Conservation (phyloP, 2,888 invertebrate genomes). For the Lymantria dispar region DNA sequence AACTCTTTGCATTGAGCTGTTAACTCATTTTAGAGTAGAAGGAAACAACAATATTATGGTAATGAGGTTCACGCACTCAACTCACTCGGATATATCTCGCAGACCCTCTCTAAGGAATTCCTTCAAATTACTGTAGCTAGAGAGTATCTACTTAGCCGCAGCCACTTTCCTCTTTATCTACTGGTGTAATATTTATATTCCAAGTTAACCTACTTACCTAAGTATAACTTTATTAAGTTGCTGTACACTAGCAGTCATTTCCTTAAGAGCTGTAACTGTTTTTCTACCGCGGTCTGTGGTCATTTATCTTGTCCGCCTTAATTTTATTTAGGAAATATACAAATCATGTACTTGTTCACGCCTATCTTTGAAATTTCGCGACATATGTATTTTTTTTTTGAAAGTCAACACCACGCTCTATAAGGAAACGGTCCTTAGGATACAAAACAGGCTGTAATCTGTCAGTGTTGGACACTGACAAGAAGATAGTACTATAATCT, state of each 20-base stretch:
- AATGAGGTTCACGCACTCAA: constrained; percentile 28
- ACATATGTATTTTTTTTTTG: no score
- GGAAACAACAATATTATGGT: constrained; percentile 25
- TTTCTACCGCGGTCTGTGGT: neutral
- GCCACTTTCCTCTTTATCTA: constrained; percentile 30
- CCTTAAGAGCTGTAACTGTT: neutral
- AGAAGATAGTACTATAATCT: no score
- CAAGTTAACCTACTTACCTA: constrained; percentile 17
- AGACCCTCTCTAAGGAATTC: constrained; percentile 30
- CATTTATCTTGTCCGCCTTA: neutral
- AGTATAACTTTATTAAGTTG: neutral
- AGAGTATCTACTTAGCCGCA: constrained; percentile 22
- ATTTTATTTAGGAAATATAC: no score
- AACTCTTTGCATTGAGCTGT: no score
- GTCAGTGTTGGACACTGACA: no score
- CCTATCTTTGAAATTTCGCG: no score
- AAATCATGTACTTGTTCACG: no score
- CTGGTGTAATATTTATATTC: constrained; percentile 30
- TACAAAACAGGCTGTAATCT: no score
- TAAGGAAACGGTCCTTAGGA: no score
- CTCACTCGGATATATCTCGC: constrained; percentile 19
- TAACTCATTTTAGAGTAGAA: constrained; percentile 9
- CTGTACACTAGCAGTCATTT: neutral
- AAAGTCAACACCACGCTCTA: no score
- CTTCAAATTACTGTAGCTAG: constrained; percentile 29